Evolutionary conservation across 2,113 vertebrate species (phyloP), one percentile per base, ranked within the genome.

Genomic region (Onychostoma macrolepis): DNA sequence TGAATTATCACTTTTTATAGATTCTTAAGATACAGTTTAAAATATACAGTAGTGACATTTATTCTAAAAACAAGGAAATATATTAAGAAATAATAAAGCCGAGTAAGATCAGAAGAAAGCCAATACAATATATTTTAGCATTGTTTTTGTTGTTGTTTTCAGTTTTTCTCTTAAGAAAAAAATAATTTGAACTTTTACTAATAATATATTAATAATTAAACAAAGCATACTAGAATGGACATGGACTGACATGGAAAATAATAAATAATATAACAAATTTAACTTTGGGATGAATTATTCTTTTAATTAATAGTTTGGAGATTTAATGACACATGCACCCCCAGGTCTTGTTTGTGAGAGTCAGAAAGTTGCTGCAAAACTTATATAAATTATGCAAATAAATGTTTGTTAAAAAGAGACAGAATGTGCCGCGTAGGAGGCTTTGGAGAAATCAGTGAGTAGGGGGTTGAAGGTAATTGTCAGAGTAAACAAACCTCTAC

Each of bases 401-500:
- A 43, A 13, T 67, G 58, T 43, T 63, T 43, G 61, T 48, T 76
- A 45, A 30, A 81, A 43, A 82, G n/a, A 30, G 38, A 7, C 41
- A 65, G n/a, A 67, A 45, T 45, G 58, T 67, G 80, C 24, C 4
- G 38, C 38, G 58, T 45, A 43, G 80, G 58, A 82, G 80, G 58
- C 58, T 81, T 81, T 6, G 58, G 38, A 81, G 24, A 81, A 65
- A 65, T 81, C 58, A 28, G 58, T 28, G 79, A 81, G 79, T 43
- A 26, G 58, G 58, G 56, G 58, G 58, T 45, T 45, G 58, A 82
- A 43, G 61, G 38, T 67, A 43, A 82, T 82, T 82, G 58, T 65
- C 58, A 67, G 58, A 21, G 78, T n/a, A 81, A 71, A 81, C 72
- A 90, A 75, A 28, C 24, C n/a, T 81, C 13, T 81, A 65, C 45